These are phyloP conservation scores for Branchinecta lynchi DNA, from an alignment of 1,140 invertebrate genomes.

Conservation along the genomic window DNA sequence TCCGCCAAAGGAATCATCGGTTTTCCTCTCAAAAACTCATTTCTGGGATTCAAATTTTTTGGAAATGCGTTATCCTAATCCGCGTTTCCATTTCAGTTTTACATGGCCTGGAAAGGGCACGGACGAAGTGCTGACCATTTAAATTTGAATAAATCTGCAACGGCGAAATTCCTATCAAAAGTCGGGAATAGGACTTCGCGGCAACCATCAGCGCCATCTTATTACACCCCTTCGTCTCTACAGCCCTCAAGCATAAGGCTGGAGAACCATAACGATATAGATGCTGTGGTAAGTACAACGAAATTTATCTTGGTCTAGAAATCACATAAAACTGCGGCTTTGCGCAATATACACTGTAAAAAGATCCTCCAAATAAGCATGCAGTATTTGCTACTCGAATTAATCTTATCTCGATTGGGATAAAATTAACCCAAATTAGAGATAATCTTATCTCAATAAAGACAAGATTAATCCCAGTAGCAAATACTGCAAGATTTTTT, in stretches of 20 bases:
- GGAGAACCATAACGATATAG: not conserved
- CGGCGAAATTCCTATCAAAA: not conserved
- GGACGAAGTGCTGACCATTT: not conserved
- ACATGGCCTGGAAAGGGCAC: not conserved
- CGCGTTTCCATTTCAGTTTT: not conserved
- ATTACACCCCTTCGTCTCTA: not conserved
- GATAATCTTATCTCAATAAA: too few species aligned
- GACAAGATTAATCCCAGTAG: too few species aligned
- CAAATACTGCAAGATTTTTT: too few species aligned
- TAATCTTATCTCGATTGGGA: too few species aligned
- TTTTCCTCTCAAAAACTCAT: too few species aligned
- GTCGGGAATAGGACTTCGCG: not conserved
- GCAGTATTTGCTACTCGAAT: too few species aligned
- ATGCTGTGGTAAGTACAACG: not conserved
- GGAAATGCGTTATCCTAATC: not conserved
- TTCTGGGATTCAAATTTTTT: too few species aligned
- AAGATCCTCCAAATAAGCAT: too few species aligned
- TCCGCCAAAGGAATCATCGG: too few species aligned
- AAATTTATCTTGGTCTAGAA: not conserved
- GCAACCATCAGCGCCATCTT: constrained; percentile 6
- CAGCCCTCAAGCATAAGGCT: not conserved
- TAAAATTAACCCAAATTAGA: too few species aligned
- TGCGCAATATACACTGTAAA: too few species aligned
- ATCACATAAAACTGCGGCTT: too few species aligned
- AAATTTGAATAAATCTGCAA: not conserved